Evolutionary conservation across 2,888 invertebrate species (phyloP).

Genomic region (Pseudanteris insignis): DNA sequence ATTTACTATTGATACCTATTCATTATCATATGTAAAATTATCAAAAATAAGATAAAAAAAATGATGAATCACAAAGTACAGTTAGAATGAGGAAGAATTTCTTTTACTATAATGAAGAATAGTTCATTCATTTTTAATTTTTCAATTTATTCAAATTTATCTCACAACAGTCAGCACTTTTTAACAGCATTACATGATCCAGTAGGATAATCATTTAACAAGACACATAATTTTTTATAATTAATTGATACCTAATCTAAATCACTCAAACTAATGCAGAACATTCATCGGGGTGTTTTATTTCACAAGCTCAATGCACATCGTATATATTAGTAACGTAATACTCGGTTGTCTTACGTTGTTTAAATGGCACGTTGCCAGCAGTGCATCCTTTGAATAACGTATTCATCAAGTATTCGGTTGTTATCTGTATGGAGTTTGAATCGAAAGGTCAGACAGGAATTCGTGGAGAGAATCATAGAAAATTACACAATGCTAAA

Average conservation of each 20-base stretch:
- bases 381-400: constrained; percentile 39
- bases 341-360: constrained; percentile 35
- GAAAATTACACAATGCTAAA: constrained; percentile 38
- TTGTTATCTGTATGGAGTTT: constrained; percentile 42
- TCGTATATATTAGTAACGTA: constrained; percentile 26
- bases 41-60: too few relatives aligned
- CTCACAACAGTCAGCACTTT: too few relatives aligned
- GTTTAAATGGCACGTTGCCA: constrained; percentile 39
- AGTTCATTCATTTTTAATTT: too few relatives aligned
- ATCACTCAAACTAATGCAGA: constrained; percentile 18
- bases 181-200: too few relatives aligned
- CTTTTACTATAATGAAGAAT: too few relatives aligned
- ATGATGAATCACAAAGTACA: too few relatives aligned
- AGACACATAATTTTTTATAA: too few relatives aligned
- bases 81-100: too few relatives aligned
- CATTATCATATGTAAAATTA: too few relatives aligned
- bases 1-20: too few relatives aligned
- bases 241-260: constrained; percentile 14
- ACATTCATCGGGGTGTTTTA: constrained; percentile 28
- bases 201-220: too few relatives aligned
- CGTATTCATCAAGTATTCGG: constrained; percentile 42
- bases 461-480: constrained; percentile 35
- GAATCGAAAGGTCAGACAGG: constrained; percentile 37
- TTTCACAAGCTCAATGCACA: constrained; percentile 7
- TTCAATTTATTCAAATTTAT: too few relatives aligned